phyloP scores from a whole-genome alignment of 2,888 invertebrate species.

The Drosophila planitibia region DNA sequence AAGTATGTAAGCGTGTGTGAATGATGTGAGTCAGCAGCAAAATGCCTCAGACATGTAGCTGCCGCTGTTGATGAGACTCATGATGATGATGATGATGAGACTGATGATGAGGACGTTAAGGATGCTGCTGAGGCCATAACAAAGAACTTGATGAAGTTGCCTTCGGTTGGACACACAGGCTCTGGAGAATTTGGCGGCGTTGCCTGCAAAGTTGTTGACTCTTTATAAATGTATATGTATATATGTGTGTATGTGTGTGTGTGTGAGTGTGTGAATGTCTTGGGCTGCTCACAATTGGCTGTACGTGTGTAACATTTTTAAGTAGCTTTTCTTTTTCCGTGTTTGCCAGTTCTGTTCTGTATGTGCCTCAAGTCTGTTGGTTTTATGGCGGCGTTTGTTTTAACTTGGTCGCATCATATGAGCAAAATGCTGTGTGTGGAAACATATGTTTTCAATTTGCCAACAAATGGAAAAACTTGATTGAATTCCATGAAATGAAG shows the following conservation, averaged over 20 bases:
- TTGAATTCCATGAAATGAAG: constrained; percentile 71
- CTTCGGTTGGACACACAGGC: constrained; percentile 51
- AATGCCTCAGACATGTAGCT: constrained; percentile 63
- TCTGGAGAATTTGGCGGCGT: constrained; percentile 66
- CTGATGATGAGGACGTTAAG: constrained; percentile 40
- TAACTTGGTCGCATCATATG: constrained; percentile 48
- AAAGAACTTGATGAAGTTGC: constrained; percentile 75
- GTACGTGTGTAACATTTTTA: constrained; percentile 82
- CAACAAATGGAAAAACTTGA: constrained; percentile 80
- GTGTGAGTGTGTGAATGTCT: constrained; percentile 27
- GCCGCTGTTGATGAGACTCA: constrained; percentile 59
- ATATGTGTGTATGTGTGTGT: not conserved
- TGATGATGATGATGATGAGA: constrained; percentile 32
- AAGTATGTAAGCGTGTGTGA: constrained; percentile 27
- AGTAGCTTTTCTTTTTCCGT: constrained; percentile 68
- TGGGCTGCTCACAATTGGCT: constrained; percentile 70
- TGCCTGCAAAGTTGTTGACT: constrained; percentile 73
- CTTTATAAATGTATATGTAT: not conserved
- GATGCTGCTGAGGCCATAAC: constrained; percentile 61
- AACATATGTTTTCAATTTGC: constrained; percentile 79
- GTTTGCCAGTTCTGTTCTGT: constrained; percentile 33
- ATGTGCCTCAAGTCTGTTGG: constrained; percentile 58
- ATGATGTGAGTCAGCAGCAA: constrained; percentile 36
- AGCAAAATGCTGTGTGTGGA: constrained; percentile 39
- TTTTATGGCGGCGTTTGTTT: constrained; percentile 69